Evolutionary conservation across 2,888 invertebrate genomes (phyloP), one percentile per base, ranked within the genome.

Genomic region (Leucoptera coffeella): DNA sequence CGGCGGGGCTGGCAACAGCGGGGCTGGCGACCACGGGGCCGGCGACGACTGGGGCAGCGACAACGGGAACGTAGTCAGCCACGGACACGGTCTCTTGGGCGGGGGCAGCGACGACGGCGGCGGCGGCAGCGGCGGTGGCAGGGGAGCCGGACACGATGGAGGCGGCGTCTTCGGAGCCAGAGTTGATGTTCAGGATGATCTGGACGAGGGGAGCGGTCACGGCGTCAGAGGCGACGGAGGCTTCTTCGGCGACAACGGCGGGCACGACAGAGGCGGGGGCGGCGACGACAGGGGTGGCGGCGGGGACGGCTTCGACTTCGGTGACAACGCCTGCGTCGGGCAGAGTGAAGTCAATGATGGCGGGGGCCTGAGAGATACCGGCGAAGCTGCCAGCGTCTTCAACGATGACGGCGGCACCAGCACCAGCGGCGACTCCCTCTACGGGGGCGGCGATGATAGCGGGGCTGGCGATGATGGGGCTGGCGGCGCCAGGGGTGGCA

Each of bases 151-250:
- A 29, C 7, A 19, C 30, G 20, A 15, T 10, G 12, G 19, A 15
- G 15, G 19, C 23, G 13, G 14, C 4, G 13, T 14, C 29, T 11
- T 30, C 34, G 10, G 28, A 29, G 20, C 32, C 26, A 19, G 29
- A 34, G 34, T 47, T 42, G 34, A 49, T 40, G 36, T 48, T 50
- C 23, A 49, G 19, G 38, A 47, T 45, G 32, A 49, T 45, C 34
- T 49, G 46, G 24, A 50, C 34, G 19, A 45, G 31, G 4, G 23
- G 26, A 8, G 25, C 22, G 6, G 11, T 21, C 14, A 20, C 19
- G 12, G 24, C 36, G 14, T 33, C 33, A 15, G 25, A 30, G 22
- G 29, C 22, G 33, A 38, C 38, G 28, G 43, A 33, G 38, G 44
- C 46, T 29, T 45, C 24, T 30, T 43, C 41, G 35, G 22, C 20